Evolutionary conservation across 2,797 vertebrate genomes (phyloP).

Genomic region (Ptychadena robeensis): DNA sequence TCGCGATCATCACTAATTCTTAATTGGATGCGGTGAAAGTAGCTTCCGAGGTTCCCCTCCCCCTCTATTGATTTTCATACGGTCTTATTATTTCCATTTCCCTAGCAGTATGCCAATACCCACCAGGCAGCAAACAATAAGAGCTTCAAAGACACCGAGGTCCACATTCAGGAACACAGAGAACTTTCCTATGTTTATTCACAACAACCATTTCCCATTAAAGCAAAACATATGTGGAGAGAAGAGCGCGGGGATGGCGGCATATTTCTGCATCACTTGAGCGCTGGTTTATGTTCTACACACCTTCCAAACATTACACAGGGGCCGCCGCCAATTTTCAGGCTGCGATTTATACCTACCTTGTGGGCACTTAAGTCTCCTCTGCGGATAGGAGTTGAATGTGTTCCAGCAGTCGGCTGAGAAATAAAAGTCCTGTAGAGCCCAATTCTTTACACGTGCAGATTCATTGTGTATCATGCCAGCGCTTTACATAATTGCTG

Average conservation of each 20-base stretch:
- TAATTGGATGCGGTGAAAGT: too few species aligned
- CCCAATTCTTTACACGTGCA: constrained; percentile 61
- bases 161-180: neutral
- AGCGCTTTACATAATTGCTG: constrained; percentile 59
- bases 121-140: constrained; percentile 44
- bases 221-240: neutral
- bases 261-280: constrained; percentile 69
- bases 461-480: constrained; percentile 49
- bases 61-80: too few species aligned
- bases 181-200: constrained; percentile 19
- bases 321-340: constrained; percentile 72
- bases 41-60: too few species aligned
- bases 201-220: constrained; percentile 25
- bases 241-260: constrained; percentile 19
- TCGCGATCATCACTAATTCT: too few species aligned
- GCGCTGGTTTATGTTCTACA: constrained; percentile 68
- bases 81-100: neutral
- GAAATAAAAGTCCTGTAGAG: constrained; percentile 53
- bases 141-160: constrained; percentile 34
- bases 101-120: constrained; percentile 5
- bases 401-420: constrained; percentile 69
- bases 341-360: constrained; percentile 76
- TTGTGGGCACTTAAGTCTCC: constrained; percentile 72
- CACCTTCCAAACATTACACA: constrained; percentile 72
- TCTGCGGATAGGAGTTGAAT: constrained; percentile 69